Evolutionary conservation across 2,113 vertebrate species (phyloP), one percentile per base, ranked within the genome.

Genomic region (Hystrix brachyura): DNA sequence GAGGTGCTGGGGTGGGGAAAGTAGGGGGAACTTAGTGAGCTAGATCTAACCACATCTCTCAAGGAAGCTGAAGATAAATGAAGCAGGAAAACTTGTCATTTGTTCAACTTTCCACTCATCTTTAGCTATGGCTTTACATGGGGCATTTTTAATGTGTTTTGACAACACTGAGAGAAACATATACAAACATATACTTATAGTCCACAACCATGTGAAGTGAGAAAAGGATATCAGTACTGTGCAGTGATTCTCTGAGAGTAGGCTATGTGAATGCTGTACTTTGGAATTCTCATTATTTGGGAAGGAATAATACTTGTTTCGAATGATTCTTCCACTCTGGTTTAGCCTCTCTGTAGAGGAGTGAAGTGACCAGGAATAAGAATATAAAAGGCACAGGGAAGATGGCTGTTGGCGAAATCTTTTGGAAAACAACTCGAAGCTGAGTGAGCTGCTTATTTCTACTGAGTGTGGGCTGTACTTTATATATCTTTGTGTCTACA

Each of bases 381-480:
- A 90, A 92, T 71, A 86, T 25, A 15, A 93, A 96, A 82, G 48
- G 78, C 71, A 90, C 23, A 53, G 7, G 23, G 65, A 64, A 78
- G 85, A 29, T 15, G 84, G 84, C 38, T 90, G 87, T 57, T 51
- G 55, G 60, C 74, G 67, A 86, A 46, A 83, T 88, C 46, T 91
- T 94, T 76, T 76, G 69, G 51, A 72, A 87, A 71, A 21, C 55
- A 60, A 60, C 21, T 65, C 67, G 48, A 0, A 67, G 64, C 80
- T 94, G 92, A 96, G 74, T 83, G 53, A 67, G 67, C 65, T 46
- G 76, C 60, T 74, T 92, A 12, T 62, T 67, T 78, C 69, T 83
- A 32, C 38, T 53, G 69, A 79, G 51, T 90, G 78, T 97, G 72
- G 92, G 62, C 38, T 92, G 88, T 5, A 27, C 84, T 95, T 94